phyloP scores from a whole-genome alignment of 2,888 invertebrate species.

The Catocala fraxini region DNA sequence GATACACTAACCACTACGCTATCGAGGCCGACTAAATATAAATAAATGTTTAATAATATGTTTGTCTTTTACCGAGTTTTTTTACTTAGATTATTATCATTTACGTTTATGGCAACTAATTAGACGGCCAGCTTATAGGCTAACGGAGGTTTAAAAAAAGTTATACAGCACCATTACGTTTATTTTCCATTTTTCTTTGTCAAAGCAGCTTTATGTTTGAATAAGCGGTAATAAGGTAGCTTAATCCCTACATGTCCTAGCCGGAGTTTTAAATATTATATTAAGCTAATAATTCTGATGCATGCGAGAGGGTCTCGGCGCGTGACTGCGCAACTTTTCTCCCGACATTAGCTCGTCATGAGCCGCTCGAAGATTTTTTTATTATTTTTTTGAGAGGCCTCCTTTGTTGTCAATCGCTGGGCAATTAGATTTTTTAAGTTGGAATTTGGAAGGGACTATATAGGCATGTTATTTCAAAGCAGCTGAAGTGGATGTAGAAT shows the following conservation, averaged over 20 bases:
- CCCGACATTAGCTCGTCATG: conserved; percentile 36
- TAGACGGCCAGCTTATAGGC: no score
- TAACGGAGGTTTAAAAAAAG: no score
- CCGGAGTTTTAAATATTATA: conserved; percentile 56
- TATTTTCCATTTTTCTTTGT: background rate
- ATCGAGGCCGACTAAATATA: no score
- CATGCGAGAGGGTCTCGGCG: conserved; percentile 47
- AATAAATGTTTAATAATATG: no score
- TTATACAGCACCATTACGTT: no score
- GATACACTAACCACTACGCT: no score
- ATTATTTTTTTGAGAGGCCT: conserved; percentile 29
- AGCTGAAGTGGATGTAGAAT: no score
- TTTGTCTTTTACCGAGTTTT: no score
- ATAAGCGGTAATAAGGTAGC: conserved; percentile 7
- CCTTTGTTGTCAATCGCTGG: conserved; percentile 19
- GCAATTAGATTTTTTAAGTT: conserved; percentile 16
- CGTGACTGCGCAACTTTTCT: conserved; percentile 60
- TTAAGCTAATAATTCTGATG: conserved; percentile 63
- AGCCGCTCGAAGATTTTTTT: conserved; percentile 31
- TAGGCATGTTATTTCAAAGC: no score
- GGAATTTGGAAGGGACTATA: no score
- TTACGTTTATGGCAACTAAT: no score
- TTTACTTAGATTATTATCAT: no score
- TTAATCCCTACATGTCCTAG: conserved; percentile 29
- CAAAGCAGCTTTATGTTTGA: background rate